Evolutionary conservation across 2,888 invertebrate species (phyloP).

Genomic region (Sicus ferrugineus): DNA sequence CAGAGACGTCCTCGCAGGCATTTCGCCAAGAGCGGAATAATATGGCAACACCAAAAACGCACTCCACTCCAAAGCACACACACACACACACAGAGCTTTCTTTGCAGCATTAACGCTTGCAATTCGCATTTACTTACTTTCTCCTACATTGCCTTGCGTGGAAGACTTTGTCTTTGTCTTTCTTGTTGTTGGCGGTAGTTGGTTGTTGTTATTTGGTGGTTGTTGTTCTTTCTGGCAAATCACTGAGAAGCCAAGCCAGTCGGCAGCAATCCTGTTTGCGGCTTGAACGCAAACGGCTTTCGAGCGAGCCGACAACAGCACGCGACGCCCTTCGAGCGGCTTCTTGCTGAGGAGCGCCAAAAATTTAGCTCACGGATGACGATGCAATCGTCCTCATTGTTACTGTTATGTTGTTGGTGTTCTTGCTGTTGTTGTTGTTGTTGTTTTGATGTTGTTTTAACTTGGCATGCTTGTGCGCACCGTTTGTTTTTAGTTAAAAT

Average conservation of each 20-base stretch:
- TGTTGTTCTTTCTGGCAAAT: constrained; percentile 4
- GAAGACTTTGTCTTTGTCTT: constrained; percentile 17
- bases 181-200: constrained; percentile 3
- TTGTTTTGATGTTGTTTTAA: no score
- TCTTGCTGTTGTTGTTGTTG: neutral
- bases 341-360: constrained; percentile 16
- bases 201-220: neutral
- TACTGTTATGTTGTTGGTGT: neutral
- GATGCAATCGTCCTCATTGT: neutral
- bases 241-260: constrained; percentile 22
- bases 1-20: constrained; percentile 31
- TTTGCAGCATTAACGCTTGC: constrained; percentile 1
- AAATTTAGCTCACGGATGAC: constrained; percentile 12
- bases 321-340: constrained; percentile 2
- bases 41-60: constrained; percentile 6
- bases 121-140: neutral
- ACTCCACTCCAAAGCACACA: neutral
- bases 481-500: no score
- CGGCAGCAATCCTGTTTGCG: constrained; percentile 27
- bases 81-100: neutral
- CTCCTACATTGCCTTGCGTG: neutral
- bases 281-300: constrained; percentile 20
- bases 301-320: constrained; percentile 6
- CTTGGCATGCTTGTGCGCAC: no score
- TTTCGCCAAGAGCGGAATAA: constrained; percentile 26